phyloP scores from a whole-genome alignment of 2,888 invertebrate genomes.

The Zygogramma bicolorata region DNA sequence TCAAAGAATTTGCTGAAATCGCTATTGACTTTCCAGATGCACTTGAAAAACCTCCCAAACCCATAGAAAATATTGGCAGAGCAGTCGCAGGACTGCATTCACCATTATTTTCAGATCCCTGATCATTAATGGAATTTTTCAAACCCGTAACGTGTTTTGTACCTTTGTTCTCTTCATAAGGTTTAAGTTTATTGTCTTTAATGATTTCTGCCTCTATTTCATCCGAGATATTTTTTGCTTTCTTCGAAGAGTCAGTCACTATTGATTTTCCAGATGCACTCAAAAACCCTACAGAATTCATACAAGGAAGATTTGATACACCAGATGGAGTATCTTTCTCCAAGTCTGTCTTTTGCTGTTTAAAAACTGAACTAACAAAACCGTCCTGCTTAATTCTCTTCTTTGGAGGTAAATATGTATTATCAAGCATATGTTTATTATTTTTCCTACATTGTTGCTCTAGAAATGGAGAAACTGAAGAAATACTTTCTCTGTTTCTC shows the following conservation, averaged over 20 bases:
- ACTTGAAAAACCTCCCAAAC: conserved; percentile 56
- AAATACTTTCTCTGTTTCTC: neutral
- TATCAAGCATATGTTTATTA: neutral
- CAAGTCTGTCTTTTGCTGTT: neutral
- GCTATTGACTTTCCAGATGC: conserved; percentile 63
- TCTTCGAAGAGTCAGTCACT: neutral
- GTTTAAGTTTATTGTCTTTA: neutral
- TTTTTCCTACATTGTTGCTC: neutral
- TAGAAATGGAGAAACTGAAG: too few species aligned
- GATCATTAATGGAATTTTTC: neutral
- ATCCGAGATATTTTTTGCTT: conserved; percentile 18
- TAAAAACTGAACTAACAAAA: neutral
- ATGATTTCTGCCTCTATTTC: neutral
- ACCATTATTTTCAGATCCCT: neutral
- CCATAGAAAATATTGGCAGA: neutral
- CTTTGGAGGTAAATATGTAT: conserved; percentile 16
- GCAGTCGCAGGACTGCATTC: neutral
- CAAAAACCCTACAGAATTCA: conserved; percentile 60
- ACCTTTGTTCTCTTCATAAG: neutral
- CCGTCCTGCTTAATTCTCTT: conserved; percentile 18
- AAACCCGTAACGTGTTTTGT: neutral
- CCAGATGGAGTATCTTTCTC: neutral
- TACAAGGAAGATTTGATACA: neutral
- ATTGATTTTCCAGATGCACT: conserved; percentile 64
- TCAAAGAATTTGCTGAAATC: conserved; percentile 16